Base-by-base conservation (phyloP, 2,113 vertebrate species). In the Vidua macroura region DNA sequence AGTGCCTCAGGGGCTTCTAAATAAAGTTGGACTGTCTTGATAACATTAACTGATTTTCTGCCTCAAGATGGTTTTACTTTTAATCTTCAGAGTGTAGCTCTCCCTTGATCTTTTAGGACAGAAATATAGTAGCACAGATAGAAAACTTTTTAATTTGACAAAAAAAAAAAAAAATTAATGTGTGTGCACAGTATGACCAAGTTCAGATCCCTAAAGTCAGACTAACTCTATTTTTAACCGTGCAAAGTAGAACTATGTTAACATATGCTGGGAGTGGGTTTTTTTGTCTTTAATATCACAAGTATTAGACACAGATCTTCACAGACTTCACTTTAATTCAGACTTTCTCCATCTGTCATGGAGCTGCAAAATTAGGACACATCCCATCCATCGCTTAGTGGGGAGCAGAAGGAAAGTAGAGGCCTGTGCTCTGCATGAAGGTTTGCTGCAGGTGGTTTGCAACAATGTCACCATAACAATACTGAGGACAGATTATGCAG, bases 321-420 rank as follows among this genome's bases (percentile, higher is more conserved):
- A 72, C 39, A 77, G 75, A 91, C 35, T 90, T 91, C n/a, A 66
- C 70, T 92, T 91, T 30, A 85, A 69, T 83, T 80, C 68, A 82
- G 44, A 17, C 55, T 93, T 93, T 88, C 91, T 63, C 93, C 55
- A 55, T 83, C 75, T 93, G 62, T 89, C 83, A 93, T 52, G 56
- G 76, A 92, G 70, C 64, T 79, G 59, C 25, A 93, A 60, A 97
- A 95, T 64, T 90, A 95, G 77, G 85, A 55, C 67, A 72, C 25
- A 10, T 69, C n/a, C 39, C 31, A 64, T 80, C 62, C 87, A 76
- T 82, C 0, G 2, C 21, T 82, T 75, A 67, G 83, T 56, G 33
- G 15, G 30, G 55, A 33, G 18, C 70, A 59, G 82, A 91, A 48
- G 25, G 35, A 76, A 79, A 24, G 17, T 52, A 53, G 43, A 59